Evolutionary conservation across 1,140 invertebrate species (phyloP), one percentile per base, ranked within the genome.

Genomic region (Drosophila truncata): DNA sequence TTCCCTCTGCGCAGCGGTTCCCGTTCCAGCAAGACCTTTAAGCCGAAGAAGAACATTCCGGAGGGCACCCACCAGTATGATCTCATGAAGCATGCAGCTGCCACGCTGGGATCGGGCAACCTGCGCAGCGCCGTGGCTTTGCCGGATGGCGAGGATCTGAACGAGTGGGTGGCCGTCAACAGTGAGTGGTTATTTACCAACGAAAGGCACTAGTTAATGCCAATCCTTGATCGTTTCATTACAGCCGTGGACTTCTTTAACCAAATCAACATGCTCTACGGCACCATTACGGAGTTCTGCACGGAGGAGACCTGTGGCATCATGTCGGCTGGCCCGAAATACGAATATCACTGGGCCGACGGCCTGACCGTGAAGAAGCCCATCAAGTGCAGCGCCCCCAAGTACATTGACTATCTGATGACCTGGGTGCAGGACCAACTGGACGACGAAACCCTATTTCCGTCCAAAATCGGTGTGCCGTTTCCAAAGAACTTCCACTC

Each of bases 341-440:
- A 99, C 93, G 99, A 99, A 94, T 99, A 99, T 93, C 99, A 99
- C 93, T 99, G 99, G 99, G 99, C 99, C 6, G 99, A 99, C 94
- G 99, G 98, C 14, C 97, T 98, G 84, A 99, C 98, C 4, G 98
- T 99, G 2, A 99, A 99, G 93, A 99, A 99, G 93, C 98, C 99
- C 20, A 99, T 99, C 69, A 99, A 99, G 94, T 99, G 98, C 94
- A 99, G 98, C 42, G 99, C 99, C 52, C 99, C 99, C 20, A 99
- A 99, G 93, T 99, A 99, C 92, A 99, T 99, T 88, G 99, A 99
- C 93, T 99, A 99, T 94, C 94, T 99, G 62, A 99, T 99, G 98
- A 99, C 98, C 11, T 99, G 99, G 98, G 98, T 99, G 39, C 99
- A 99, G 94, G 98, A 99, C 94, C 99, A 99, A 91, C 94, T 99